Percentiles rank a stretch among this genome's conserved stretches.
phyloP scores from a whole-genome alignment of 2,888 invertebrate species.

The Mesodorylaimus sp. region DNA sequence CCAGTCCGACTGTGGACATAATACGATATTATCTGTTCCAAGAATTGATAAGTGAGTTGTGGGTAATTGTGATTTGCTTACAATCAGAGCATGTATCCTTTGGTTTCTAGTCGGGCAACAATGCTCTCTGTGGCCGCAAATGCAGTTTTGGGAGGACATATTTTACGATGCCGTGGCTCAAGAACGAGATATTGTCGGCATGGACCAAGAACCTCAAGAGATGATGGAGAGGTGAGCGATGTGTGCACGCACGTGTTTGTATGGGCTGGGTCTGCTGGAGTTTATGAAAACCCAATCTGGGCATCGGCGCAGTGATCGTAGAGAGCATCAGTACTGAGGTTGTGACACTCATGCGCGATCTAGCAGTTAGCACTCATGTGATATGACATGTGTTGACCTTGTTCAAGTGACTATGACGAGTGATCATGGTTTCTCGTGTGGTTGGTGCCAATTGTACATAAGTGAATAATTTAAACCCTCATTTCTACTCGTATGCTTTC shows the following conservation, averaged over 20 bases:
- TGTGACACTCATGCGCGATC: no score
- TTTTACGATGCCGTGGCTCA: constrained; percentile 91
- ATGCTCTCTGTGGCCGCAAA: constrained; percentile 79
- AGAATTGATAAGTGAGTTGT: constrained; percentile 20
- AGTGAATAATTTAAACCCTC: no score
- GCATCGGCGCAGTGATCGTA: no score
- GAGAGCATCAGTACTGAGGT: no score
- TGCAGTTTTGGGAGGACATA: constrained; percentile 99
- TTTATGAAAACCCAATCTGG: no score
- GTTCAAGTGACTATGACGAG: constrained; percentile 2
- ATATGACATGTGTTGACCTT: constrained; percentile 3
- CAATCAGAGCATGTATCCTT: background rate
- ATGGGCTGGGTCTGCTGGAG: no score
- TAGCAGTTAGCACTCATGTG: no score
- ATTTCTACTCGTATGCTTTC: no score
- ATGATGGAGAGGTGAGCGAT: constrained; percentile 83
- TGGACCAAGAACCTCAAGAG: constrained; percentile 96
- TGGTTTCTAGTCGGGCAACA: background rate
- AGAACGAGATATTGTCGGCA: constrained; percentile 93
- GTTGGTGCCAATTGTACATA: no score
- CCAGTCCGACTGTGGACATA: constrained; percentile 16
- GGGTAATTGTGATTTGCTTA: background rate
- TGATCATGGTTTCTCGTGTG: no score
- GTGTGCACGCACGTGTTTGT: no score
- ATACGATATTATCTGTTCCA: constrained; percentile 21